Base-by-base conservation (phyloP, 2,113 vertebrate genomes). In the Microcebus murinus region DNA sequence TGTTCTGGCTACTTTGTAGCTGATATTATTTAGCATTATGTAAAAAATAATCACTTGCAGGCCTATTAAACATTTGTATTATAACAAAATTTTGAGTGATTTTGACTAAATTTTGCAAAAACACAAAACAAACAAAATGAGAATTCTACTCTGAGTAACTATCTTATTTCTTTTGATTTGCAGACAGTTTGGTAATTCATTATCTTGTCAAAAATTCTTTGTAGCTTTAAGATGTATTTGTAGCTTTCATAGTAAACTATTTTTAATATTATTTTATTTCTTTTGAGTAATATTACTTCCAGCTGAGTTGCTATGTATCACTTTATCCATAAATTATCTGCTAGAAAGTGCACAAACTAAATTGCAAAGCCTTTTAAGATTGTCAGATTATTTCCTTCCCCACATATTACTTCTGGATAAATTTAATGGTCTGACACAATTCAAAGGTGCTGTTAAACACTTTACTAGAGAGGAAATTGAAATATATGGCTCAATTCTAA, bases 361-460 rank as follows among this genome's bases (percentile, higher is more conserved):
- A 55, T 87, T 82, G 57, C 34, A 59, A 80, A 50, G 34, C 3
- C 27, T 81, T 85, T 85, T 93, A 82, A 61, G 29, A 93, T 27
- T 36, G 12, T 77, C 67, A 68, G 27, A 82, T 81, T 82, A 93
- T 90, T 55, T 76, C 23, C 29, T 74, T 82, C 27, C 15, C 17
- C 11, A 81, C 27, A 50, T 61, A 70, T 29, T 63, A 52, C 59
- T 87, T 42, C 50, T 63, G 42, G 74, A 11, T 76, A 87, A 95
- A 90, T 61, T 50, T 68, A 81, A 94, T 36, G 25, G 8, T 74
- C 25, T 95, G 73, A 92, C 6, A 96, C 76, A 55, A 85, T 52
- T 86, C 36, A 61, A 90, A 95, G n/a, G 39, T 61, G 18, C 74
- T 63, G 31, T 48, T 82, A 21, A 90, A 82, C 42, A 67, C n/a